phyloP scores from a whole-genome alignment of 1,140 invertebrate genomes.

The Calosoma granatense region DNA sequence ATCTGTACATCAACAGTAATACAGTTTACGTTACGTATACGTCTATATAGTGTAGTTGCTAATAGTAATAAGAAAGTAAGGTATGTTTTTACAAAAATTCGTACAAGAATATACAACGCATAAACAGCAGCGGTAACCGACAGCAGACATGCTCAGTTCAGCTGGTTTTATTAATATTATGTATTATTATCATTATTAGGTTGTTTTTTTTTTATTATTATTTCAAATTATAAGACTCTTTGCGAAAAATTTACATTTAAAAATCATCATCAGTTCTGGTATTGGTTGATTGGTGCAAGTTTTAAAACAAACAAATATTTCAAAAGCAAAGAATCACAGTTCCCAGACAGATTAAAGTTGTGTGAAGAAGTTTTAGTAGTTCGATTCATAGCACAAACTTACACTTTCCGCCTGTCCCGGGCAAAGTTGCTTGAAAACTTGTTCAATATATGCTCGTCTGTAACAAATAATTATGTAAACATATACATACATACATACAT shows the following conservation, averaged over 20 bases:
- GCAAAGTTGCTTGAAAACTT: constrained; percentile 50
- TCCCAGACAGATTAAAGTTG: constrained; percentile 2
- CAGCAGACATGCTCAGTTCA: neutral
- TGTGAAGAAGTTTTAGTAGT: constrained; percentile 11
- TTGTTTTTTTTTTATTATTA: neutral
- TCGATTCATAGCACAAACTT: constrained; percentile 34
- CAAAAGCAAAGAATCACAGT: constrained; percentile 9
- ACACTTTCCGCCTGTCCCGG: constrained; percentile 49
- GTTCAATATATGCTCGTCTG: constrained; percentile 51
- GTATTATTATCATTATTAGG: neutral
- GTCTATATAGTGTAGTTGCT: neutral
- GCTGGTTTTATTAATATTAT: neutral
- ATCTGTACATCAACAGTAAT: too few relatives aligned
- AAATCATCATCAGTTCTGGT: neutral
- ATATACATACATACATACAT: too few relatives aligned
- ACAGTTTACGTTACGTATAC: neutral
- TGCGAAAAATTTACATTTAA: neutral
- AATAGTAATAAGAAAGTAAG: neutral
- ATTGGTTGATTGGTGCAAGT: too few relatives aligned
- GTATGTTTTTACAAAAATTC: constrained; percentile 1
- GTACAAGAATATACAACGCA: constrained; percentile 5
- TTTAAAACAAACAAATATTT: neutral
- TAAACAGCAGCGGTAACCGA: neutral
- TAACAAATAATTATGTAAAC: constrained; percentile 29
- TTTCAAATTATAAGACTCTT: neutral